Conservation (phyloP, 2,888 invertebrate genomes). For the Polia nebulosa region DNA sequence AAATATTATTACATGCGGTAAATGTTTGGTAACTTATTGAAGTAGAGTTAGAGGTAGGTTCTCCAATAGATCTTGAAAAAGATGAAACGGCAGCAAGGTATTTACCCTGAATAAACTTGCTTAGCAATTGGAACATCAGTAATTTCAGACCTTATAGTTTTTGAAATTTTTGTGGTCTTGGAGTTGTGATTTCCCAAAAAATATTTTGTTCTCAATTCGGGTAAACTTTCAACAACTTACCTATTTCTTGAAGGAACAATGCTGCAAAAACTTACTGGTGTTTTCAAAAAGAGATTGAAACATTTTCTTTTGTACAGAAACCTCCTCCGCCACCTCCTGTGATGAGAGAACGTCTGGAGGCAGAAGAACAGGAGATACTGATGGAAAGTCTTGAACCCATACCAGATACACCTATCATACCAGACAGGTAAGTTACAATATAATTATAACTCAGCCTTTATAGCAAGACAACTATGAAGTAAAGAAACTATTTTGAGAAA, state of each 20-base stretch:
- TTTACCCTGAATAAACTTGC: background rate
- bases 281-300: no score
- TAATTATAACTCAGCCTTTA: background rate
- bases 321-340: constrained; percentile 89
- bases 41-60: background rate
- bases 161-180: no score
- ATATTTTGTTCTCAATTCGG: no score
- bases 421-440: constrained; percentile 80
- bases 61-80: background rate
- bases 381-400: constrained; percentile 91
- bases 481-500: no score
- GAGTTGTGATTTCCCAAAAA: no score
- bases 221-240: no score
- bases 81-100: background rate
- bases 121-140: no score
- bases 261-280: no score
- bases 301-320: constrained; percentile 80
- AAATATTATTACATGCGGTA: background rate
- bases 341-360: constrained; percentile 86
- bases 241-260: no score
- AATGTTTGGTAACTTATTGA: background rate
- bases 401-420: constrained; percentile 91
- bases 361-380: constrained; percentile 86
- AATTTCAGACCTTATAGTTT: no score
- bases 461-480: background rate